Evolutionary conservation across 2,888 invertebrate species (phyloP).

Genomic region (Zeuzera pyrina): DNA sequence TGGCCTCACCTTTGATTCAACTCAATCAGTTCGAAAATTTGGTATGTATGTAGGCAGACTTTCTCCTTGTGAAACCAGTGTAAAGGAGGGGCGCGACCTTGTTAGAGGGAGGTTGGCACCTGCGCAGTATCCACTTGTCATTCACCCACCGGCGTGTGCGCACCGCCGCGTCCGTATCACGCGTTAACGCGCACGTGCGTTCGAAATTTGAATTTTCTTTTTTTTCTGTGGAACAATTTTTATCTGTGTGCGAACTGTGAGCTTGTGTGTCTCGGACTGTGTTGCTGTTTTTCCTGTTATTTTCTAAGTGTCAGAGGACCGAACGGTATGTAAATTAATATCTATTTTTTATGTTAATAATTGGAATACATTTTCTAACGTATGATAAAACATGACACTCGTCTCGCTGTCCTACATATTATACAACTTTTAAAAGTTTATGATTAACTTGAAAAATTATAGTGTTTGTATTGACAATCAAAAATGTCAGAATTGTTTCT

Average conservation of each 20-base stretch:
- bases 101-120: constrained; percentile 69
- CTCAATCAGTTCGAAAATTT: constrained; percentile 68
- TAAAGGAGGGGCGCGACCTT: constrained; percentile 57
- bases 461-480: too few relatives aligned
- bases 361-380: too few relatives aligned
- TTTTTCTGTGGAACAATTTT: constrained; percentile 28
- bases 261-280: constrained; percentile 34
- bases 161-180: constrained; percentile 45
- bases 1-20: constrained; percentile 13
- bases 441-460: too few relatives aligned
- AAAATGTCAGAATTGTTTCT: too few relatives aligned
- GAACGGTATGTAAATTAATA: constrained; percentile 29
- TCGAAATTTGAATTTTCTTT: constrained; percentile 9
- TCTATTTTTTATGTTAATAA: too few relatives aligned
- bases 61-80: constrained; percentile 64
- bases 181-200: constrained; percentile 50
- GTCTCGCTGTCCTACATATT: too few relatives aligned
- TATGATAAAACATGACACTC: too few relatives aligned
- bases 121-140: constrained; percentile 58
- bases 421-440: too few relatives aligned
- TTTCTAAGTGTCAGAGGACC: constrained; percentile 27
- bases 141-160: constrained; percentile 22
- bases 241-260: constrained; percentile 61
- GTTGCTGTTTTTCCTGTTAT: too few relatives aligned
- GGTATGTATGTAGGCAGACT: constrained; percentile 73